Base-by-base conservation (phyloP, 2,888 invertebrate genomes). In the Drosophila limbata region DNA sequence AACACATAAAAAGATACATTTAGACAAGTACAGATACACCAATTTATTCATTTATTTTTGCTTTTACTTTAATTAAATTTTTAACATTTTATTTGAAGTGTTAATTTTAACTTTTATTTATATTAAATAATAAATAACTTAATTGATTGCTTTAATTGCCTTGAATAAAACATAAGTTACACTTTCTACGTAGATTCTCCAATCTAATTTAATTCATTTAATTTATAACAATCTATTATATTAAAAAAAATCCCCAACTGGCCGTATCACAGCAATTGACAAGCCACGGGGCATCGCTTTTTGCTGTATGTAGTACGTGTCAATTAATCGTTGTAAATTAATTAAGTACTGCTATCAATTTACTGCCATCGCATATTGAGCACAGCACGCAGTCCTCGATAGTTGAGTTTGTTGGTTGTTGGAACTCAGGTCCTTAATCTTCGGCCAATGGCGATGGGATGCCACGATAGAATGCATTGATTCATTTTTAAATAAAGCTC, bases 301-400 rank as follows among this genome's bases (percentile, higher is more conserved):
- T 31, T 25, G 5, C 6, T 25, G 1, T 25, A 44, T 51, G 9
- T 25, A n/a, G 51, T 25, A 45, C 52, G 47, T 61, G 47, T 62
- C 64, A 33, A 61, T 76, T 64, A 61, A 61, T 51, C 39, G 64
- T 40, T 53, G 65, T 66, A 69, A 69, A 66, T 82, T 76, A 84
- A 83, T 81, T 83, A 83, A 82, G 85, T 63, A 53, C 48, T 50
- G 64, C 69, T 72, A 81, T 82, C 88, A 82, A 87, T 76, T 87
- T 70, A 71, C 68, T 55, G 51, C 35, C 76, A 82, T 77, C 80
- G 64, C 47, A 60, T 70, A 73, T 66, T 59, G 59, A 64, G 84
- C 80, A 66, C 71, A 66, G 64, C 77, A 68, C 21, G 80, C 42
- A 52, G 69, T 35, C 37, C 42, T 31, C 37, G 25, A 62, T 77